These are phyloP conservation scores for Oreochromis grahami DNA, from an alignment of 2,797 vertebrate species.

Conservation along the genomic window DNA sequence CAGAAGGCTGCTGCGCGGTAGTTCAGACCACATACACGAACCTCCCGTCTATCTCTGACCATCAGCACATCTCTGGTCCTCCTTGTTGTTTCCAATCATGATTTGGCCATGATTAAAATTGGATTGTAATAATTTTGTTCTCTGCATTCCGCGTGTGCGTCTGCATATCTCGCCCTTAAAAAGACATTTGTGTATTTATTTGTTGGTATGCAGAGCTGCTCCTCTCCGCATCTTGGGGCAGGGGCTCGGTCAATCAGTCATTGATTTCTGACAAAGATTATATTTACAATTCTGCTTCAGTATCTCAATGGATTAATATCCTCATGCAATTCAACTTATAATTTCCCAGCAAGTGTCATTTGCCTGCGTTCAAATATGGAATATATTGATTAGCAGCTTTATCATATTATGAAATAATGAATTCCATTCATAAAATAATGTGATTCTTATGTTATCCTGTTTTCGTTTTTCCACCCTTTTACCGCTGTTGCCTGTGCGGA, in stretches of 20 bases:
- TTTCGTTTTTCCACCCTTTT: not conserved
- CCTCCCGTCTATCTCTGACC: not conserved
- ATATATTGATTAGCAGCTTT: not conserved
- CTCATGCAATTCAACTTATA: not conserved
- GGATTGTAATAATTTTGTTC: not conserved
- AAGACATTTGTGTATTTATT: not conserved
- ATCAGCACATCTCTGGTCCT: slow-evolving; percentile 13
- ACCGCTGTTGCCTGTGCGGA: not conserved
- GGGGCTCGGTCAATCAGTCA: slow-evolving; percentile 32
- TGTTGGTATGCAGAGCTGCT: slow-evolving; percentile 1
- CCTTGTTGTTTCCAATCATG: not conserved
- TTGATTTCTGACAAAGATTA: slow-evolving; percentile 58
- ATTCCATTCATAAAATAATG: not conserved
- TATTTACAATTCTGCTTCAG: slow-evolving; percentile 48
- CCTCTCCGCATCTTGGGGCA: not conserved
- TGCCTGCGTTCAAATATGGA: not conserved
- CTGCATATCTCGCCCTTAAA: not conserved
- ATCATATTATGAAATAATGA: not conserved
- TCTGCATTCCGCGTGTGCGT: not conserved
- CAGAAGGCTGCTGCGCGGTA: slow-evolving; percentile 39
- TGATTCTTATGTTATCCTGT: not conserved
- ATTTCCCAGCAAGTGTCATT: slow-evolving; percentile 1
- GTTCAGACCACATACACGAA: slow-evolving; percentile 17
- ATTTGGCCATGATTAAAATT: not conserved
- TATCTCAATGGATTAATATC: slow-evolving; percentile 31